Conservation (phyloP, 1,140 invertebrate species). For the Tetramorium simillimum region DNA sequence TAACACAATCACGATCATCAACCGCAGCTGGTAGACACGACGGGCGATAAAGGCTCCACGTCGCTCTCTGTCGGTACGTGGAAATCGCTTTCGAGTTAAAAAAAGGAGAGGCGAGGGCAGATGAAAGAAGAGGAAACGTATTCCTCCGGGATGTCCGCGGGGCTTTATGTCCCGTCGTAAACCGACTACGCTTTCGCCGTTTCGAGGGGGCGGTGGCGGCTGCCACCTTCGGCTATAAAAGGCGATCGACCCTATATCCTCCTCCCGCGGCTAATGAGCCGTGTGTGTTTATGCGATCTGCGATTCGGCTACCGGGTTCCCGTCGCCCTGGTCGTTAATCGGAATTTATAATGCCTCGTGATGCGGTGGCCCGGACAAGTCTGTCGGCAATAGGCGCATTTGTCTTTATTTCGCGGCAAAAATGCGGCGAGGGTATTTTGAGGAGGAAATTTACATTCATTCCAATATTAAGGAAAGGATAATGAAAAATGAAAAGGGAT, state of each 20-base stretch:
- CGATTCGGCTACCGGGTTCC: conserved; percentile 76
- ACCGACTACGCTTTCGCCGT: conserved; percentile 61
- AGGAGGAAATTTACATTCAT: not conserved
- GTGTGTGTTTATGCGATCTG: conserved; percentile 77
- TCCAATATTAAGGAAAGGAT: not conserved
- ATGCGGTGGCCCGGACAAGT: conserved; percentile 3
- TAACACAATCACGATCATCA: conserved; percentile 4
- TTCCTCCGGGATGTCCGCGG: conserved; percentile 47
- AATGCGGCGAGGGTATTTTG: not conserved
- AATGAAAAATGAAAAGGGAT: not conserved
- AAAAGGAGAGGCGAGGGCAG: not conserved
- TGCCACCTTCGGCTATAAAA: conserved; percentile 79
- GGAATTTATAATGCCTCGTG: conserved; percentile 69
- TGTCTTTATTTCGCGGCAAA: conserved; percentile 23
- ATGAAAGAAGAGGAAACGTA: conserved; percentile 57
- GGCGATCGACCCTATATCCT: conserved; percentile 65
- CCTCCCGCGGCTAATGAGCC: conserved; percentile 78
- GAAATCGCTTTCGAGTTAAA: conserved; percentile 6
- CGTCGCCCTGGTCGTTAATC: conserved; percentile 68
- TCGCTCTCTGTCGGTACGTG: conserved; percentile 8
- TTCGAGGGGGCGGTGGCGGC: conserved; percentile 55
- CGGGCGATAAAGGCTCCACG: conserved; percentile 4
- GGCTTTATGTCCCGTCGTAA: conserved; percentile 76
- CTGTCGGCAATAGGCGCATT: not conserved
- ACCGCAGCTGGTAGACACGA: not conserved